Percentiles rank a stretch among this genome's conserved stretches.
These are phyloP conservation scores for Celastrina argiolus DNA, from an alignment of 2,888 invertebrate genomes.

Conservation along the genomic window DNA sequence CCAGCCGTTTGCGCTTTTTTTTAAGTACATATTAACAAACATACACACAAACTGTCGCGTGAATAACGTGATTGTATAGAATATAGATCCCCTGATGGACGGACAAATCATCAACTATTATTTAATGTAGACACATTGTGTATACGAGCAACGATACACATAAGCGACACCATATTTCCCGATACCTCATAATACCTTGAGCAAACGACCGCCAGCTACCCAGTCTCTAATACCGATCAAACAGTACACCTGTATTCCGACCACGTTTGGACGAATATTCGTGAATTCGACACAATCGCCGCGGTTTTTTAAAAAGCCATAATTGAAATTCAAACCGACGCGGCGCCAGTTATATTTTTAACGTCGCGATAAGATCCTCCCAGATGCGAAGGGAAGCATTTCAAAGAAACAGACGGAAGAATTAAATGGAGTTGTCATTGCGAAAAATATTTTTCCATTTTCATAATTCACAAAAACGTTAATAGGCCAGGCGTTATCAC, in stretches of 20 bases:
- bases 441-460: slow-evolving; percentile 18
- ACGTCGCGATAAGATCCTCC: slow-evolving; percentile 32
- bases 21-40: too few species aligned
- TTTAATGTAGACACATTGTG: too few species aligned
- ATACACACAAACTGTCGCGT: too few species aligned
- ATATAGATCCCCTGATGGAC: too few species aligned
- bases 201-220: too few species aligned
- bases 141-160: too few species aligned
- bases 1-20: too few species aligned
- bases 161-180: too few species aligned
- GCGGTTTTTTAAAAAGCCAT: slow-evolving; percentile 25
- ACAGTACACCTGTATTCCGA: slow-evolving; percentile 35
- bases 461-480: slow-evolving; percentile 14
- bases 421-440: slow-evolving; percentile 18
- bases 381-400: slow-evolving; percentile 18
- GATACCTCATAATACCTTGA: too few species aligned
- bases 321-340: slow-evolving; percentile 33
- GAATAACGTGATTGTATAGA: too few species aligned
- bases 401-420: slow-evolving; percentile 12
- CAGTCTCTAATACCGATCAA: slow-evolving; percentile 29
- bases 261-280: slow-evolving; percentile 34
- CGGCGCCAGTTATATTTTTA: slow-evolving; percentile 35
- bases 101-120: too few species aligned
- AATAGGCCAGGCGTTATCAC: slow-evolving; percentile 14
- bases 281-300: slow-evolving; percentile 33